Base-by-base conservation (phyloP, 2,797 vertebrate species). In the Calcarius lapponicus region DNA sequence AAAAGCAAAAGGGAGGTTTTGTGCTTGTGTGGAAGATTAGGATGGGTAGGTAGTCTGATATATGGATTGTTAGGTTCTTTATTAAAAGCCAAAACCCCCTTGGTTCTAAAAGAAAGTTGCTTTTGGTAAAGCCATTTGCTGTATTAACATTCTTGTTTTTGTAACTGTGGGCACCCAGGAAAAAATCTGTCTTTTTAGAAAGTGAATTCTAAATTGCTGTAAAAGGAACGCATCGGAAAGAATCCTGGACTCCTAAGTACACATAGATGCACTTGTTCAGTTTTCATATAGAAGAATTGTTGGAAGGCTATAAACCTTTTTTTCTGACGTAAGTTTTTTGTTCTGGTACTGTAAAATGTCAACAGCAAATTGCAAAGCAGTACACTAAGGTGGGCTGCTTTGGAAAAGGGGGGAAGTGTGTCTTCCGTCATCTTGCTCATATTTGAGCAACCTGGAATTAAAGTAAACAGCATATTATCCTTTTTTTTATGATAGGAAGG, bases 1-100 rank as follows among this genome's bases (percentile, higher is more conserved):
- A 98, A 98, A 98, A 97, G 97, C 97, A 95, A 98, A 98, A 98
- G 96, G 17, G 38, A 36, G 26, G 25, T 50, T 61, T 47, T 71
- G 78, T 89, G 73, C 45, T 93, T 78, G 21, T 83, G 66, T 61
- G 64, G 66, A 82, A 86, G 53, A 36, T 70, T 47, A 83, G 50
- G 51, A 61, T 74, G 24, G 14, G 36, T 66, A 34, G 69, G 42
- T 51, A 67, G 72, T n/a, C 73, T 38, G 71, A 92, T 43, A 61
- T 54, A 42, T 2, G 4, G 38, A 61, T 76, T 75, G 43, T 50
- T 84, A 53, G 26, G 8, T 64, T 88, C 14, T 69, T 88, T 47
- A 48, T 85, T 34, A 79, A 50, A 76, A 66, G 38, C 0, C 25
- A 45, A 79, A 57, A 34, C 20, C 42, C 32, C 3, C 82, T 80